Conservation (phyloP, 2,888 invertebrate genomes). For the Coleophora flavipennella region DNA sequence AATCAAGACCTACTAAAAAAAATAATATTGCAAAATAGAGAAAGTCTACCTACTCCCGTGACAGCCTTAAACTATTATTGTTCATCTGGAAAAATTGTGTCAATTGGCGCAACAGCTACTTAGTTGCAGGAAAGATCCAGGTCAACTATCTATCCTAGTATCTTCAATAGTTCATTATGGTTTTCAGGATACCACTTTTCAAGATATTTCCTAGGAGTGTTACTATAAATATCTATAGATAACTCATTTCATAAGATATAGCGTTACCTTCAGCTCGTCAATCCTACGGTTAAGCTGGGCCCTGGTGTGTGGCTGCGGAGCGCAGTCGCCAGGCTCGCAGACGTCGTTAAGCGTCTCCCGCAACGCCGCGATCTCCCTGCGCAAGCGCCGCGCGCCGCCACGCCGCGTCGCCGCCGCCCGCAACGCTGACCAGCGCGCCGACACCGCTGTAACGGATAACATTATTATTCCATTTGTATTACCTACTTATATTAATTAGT, state of each 20-base stretch:
- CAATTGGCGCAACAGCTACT: too few relatives aligned
- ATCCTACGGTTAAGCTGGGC: conserved; percentile 60
- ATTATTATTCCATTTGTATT: not conserved
- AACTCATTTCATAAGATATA: not conserved
- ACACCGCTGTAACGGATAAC: conserved; percentile 44
- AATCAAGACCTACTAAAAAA: too few relatives aligned
- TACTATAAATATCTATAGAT: not conserved
- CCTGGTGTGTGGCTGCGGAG: conserved; percentile 67
- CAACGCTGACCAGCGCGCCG: conserved; percentile 63
- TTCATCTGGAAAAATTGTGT: too few relatives aligned
- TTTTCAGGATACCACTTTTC: too few relatives aligned
- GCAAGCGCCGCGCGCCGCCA: conserved; percentile 62
- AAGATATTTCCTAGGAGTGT: too few relatives aligned
- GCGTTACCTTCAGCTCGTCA: conserved; percentile 54
- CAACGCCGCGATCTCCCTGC: conserved; percentile 75
- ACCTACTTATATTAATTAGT: too few relatives aligned
- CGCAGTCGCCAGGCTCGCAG: conserved; percentile 74
- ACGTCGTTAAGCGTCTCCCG: conserved; percentile 73
- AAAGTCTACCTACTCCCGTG: too few relatives aligned
- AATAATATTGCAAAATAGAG: too few relatives aligned
- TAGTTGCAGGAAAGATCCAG: too few relatives aligned
- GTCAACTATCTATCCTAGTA: too few relatives aligned
- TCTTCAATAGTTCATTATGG: too few relatives aligned
- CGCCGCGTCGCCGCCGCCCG: conserved; percentile 61
- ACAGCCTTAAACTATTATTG: too few relatives aligned